phyloP scores from a whole-genome alignment of 2,888 invertebrate species.

The Melieria omissa region DNA sequence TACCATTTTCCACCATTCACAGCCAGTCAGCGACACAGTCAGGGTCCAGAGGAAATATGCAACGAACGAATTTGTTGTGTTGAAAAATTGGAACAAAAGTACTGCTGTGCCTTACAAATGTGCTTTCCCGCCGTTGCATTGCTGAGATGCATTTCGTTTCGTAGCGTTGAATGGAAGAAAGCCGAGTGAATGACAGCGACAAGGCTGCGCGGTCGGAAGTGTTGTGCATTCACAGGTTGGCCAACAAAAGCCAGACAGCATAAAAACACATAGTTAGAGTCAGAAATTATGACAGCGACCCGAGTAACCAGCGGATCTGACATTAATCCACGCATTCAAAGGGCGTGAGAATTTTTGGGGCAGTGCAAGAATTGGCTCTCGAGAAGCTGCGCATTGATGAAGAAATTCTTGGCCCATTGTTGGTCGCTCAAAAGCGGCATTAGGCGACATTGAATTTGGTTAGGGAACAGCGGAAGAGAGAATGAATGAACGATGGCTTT shows the following conservation, averaged over 20 bases:
- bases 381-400: too few species aligned
- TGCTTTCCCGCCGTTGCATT: too few species aligned
- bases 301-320: not conserved
- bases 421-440: too few species aligned
- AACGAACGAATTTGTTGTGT: slow-evolving; percentile 22
- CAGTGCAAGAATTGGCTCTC: too few species aligned
- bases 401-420: too few species aligned
- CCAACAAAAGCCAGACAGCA: slow-evolving; percentile 12
- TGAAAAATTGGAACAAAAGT: slow-evolving; percentile 16
- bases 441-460: too few species aligned
- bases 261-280: not conserved
- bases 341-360: slow-evolving; percentile 11
- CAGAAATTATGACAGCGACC: not conserved
- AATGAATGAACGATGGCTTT: too few species aligned
- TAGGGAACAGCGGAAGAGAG: too few species aligned
- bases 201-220: slow-evolving; percentile 16
- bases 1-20: slow-evolving; percentile 5
- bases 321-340: slow-evolving; percentile 10
- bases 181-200: too few species aligned
- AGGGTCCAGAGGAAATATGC: not conserved
- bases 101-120: too few species aligned
- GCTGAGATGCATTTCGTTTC: too few species aligned
- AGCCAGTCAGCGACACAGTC: slow-evolving; percentile 1
- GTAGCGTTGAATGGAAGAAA: too few species aligned
- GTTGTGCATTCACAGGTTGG: not conserved